Evolutionary conservation across 1,140 invertebrate species (phyloP).

Genomic region (Phymorhynchus buccinoides): DNA sequence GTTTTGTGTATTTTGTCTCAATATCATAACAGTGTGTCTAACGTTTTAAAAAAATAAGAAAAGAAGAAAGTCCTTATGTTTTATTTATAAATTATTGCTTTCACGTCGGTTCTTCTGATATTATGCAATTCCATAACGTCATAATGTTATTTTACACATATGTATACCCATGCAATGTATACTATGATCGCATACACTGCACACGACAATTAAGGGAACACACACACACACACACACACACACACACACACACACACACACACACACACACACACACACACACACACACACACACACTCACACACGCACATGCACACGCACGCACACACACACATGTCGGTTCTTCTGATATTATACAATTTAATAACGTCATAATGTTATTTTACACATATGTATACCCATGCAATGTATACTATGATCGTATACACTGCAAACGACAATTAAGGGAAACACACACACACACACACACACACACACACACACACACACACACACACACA

Average conservation of each 20-base stretch:
- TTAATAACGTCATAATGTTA: no score
- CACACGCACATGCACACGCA: conserved; percentile 15
- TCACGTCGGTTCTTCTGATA: neutral
- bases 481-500: neutral
- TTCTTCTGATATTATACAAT: neutral
- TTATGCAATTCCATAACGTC: neutral
- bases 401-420: no score
- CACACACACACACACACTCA: conserved; percentile 20
- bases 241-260: neutral
- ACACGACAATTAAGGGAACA: no score
- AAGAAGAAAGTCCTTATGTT: no score
- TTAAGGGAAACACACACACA: neutral
- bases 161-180: no score
- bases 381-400: neutral
- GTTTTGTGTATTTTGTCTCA: no score
- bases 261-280: neutral
- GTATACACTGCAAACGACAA: neutral
- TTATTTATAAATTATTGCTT: neutral
- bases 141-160: neutral
- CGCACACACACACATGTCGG: conserved; percentile 10
- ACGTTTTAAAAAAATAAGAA: no score
- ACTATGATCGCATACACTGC: neutral
- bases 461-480: neutral
- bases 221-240: conserved; percentile 1
- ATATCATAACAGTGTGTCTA: no score